Conservation (phyloP, 1,140 invertebrate species). For the Hydropsyche tenuis region DNA sequence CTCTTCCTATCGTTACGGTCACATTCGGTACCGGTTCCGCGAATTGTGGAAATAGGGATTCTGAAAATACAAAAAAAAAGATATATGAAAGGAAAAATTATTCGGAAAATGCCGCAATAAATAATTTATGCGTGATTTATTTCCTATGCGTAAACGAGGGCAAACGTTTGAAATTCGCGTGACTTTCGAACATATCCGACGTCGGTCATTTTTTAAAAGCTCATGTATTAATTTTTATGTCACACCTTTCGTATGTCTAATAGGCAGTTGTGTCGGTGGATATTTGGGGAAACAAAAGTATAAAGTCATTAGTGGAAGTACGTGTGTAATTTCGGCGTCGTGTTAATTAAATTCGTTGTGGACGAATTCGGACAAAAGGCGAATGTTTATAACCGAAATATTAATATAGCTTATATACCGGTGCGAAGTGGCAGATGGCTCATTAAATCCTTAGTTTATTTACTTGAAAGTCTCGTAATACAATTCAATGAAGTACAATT, state of each 20-base stretch:
- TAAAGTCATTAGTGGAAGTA: too few species aligned
- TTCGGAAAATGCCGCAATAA: neutral
- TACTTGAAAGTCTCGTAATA: too few species aligned
- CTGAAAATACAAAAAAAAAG: constrained; percentile 55
- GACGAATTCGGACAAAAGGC: too few species aligned
- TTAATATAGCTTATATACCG: too few species aligned
- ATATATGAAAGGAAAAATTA: neutral
- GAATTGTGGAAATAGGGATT: constrained; percentile 76
- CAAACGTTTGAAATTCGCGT: neutral
- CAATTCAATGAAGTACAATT: too few species aligned
- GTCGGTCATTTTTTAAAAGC: neutral
- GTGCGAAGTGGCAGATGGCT: too few species aligned
- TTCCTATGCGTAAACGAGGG: neutral
- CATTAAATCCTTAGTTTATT: too few species aligned
- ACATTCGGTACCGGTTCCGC: constrained; percentile 92
- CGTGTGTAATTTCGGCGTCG: too few species aligned
- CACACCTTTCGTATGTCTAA: neutral
- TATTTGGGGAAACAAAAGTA: too few species aligned
- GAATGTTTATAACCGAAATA: too few species aligned
- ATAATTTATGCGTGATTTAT: neutral
- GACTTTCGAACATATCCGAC: constrained; percentile 4
- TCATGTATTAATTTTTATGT: constrained; percentile 18
- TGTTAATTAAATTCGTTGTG: too few species aligned
- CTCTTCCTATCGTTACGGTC: constrained; percentile 87
- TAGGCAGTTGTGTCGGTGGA: too few species aligned